phyloP scores from a whole-genome alignment of 1,140 invertebrate species.

The Lordiphosa clarofinis region DNA sequence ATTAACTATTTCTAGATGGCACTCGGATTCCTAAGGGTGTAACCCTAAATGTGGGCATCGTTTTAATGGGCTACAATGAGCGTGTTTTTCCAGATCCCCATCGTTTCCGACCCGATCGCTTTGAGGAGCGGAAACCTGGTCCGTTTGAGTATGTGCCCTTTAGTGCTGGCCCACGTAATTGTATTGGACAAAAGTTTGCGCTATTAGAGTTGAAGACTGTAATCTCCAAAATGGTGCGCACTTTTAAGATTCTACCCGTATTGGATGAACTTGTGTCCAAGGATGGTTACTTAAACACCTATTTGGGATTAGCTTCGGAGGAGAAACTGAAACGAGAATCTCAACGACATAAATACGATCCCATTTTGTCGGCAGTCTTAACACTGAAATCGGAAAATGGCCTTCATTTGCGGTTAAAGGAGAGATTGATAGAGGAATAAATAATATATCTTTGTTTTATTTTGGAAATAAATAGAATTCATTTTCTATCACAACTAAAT shows the following conservation, averaged over 20 bases:
- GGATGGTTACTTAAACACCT: slow-evolving; percentile 57
- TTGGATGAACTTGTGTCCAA: slow-evolving; percentile 55
- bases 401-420: slow-evolving; percentile 48
- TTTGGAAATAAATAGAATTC: too few relatives aligned
- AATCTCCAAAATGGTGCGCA: slow-evolving; percentile 79
- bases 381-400: slow-evolving; percentile 74
- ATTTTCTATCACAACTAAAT: too few relatives aligned
- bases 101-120: slow-evolving; percentile 88
- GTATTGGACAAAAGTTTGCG: slow-evolving; percentile 80
- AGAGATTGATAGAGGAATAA: slow-evolving; percentile 27
- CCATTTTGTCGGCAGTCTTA: slow-evolving; percentile 54
- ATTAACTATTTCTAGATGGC: slow-evolving; percentile 37
- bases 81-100: slow-evolving; percentile 86
- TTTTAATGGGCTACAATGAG: slow-evolving; percentile 62
- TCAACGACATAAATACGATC: slow-evolving; percentile 63
- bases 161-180: slow-evolving; percentile 71
- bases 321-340: slow-evolving; percentile 18
- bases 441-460: too few relatives aligned
- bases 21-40: slow-evolving; percentile 46
- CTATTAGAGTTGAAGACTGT: slow-evolving; percentile 80
- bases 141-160: slow-evolving; percentile 84
- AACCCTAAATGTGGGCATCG: slow-evolving; percentile 44
- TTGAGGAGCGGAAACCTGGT: slow-evolving; percentile 81
- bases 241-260: slow-evolving; percentile 66
- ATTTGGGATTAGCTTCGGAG: slow-evolving; percentile 34